These are phyloP conservation scores for Anguilla megastoma DNA, from an alignment of 2,797 vertebrate genomes.

Conservation along the genomic window DNA sequence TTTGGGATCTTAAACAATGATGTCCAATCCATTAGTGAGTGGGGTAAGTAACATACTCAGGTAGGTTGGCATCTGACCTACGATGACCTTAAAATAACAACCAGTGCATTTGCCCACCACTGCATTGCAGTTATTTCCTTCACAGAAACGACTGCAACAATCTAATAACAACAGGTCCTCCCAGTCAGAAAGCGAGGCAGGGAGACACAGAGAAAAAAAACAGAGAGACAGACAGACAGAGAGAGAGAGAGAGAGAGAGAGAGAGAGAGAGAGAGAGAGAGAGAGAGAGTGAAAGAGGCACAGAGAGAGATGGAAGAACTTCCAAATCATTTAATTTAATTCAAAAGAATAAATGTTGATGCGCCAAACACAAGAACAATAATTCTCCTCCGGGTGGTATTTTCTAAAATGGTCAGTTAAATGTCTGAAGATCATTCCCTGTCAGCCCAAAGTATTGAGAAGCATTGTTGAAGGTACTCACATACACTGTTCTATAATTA, in stretches of 20 bases:
- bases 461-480: not conserved
- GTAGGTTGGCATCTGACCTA: too few species aligned
- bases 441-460: not conserved
- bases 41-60: too few species aligned
- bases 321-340: not conserved
- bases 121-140: too few species aligned
- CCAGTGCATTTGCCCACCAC: too few species aligned
- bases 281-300: not conserved
- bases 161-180: not conserved
- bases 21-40: too few species aligned
- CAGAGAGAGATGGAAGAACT: not conserved
- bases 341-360: not conserved
- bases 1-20: too few species aligned
- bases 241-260: slow-evolving; percentile 24
- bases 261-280: slow-evolving; percentile 7
- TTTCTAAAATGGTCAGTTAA: not conserved
- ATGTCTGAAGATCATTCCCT: not conserved
- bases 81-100: too few species aligned
- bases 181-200: not conserved
- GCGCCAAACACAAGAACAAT: not conserved
- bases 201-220: not conserved
- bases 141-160: not conserved
- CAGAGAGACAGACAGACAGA: slow-evolving; percentile 22
- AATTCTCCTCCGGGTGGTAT: not conserved
- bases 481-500: slow-evolving; percentile 20